These are phyloP conservation scores for Brachypodius melanocephalos DNA, from an alignment of 2,113 vertebrate species.

Conservation along the genomic window DNA sequence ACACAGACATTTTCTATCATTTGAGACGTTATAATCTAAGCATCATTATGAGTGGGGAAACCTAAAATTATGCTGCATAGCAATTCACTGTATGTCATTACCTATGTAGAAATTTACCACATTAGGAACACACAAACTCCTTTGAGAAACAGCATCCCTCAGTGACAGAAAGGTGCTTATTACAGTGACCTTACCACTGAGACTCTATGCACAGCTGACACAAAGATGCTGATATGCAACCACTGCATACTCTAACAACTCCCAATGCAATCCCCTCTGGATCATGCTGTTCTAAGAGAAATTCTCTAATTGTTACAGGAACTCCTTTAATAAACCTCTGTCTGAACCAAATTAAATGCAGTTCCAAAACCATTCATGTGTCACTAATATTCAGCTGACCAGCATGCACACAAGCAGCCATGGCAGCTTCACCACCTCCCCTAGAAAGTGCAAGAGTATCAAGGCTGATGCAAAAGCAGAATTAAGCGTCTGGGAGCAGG, in stretches of 20 bases:
- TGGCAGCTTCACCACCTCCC: background rate
- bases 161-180: background rate
- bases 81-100: background rate
- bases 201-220: background rate
- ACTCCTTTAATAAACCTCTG: background rate
- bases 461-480: background rate
- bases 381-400: background rate
- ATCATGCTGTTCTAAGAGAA: background rate
- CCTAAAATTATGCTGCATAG: background rate
- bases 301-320: background rate
- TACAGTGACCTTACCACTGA: background rate
- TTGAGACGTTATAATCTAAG: background rate
- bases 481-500: background rate
- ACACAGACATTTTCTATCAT: background rate
- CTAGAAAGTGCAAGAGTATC: background rate
- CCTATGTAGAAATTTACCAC: background rate
- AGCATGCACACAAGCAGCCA: background rate
- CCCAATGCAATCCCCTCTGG: background rate
- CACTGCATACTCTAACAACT: background rate
- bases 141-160: background rate
- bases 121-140: background rate
- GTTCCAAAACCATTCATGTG: background rate
- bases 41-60: background rate
- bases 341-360: background rate
- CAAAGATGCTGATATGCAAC: rapidly evolving